These are phyloP conservation scores for Folsomia manolachei DNA, from an alignment of 2,888 invertebrate genomes.

Conservation along the genomic window DNA sequence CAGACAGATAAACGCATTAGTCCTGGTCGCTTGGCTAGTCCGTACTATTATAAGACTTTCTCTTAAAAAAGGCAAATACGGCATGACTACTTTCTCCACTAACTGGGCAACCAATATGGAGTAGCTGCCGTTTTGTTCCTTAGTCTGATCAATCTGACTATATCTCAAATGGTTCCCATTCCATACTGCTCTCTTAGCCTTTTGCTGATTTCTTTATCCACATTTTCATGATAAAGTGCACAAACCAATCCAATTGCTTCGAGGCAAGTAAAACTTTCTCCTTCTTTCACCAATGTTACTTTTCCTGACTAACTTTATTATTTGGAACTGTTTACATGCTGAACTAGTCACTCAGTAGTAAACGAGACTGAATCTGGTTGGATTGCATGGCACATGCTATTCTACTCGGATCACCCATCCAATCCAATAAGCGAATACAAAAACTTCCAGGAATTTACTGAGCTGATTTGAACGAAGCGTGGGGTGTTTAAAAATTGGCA, in stretches of 20 bases:
- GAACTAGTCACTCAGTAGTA: no score
- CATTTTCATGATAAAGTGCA: conserved; percentile 2
- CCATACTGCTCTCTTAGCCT: neutral
- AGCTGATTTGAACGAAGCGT: no score
- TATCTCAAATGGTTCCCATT: no score
- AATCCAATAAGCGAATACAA: neutral
- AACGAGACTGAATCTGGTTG: no score
- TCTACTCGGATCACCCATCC: neutral
- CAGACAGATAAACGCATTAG: neutral
- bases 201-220: neutral
- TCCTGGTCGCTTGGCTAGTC: neutral
- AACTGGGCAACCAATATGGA: neutral
- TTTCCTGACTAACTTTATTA: neutral
- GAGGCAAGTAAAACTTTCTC: neutral
- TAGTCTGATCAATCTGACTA: no score
- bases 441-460: neutral
- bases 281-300: neutral
- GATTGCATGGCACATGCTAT: no score
- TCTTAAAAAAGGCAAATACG: no score
- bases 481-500: no score
- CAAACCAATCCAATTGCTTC: neutral
- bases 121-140: no score
- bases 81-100: neutral
- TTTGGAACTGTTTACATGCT: neutral
- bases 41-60: no score